Percentiles rank a stretch among this genome's conserved stretches.
Evolutionary conservation across 2,797 vertebrate species (phyloP).

Genomic region (Margarornis squamiger): DNA sequence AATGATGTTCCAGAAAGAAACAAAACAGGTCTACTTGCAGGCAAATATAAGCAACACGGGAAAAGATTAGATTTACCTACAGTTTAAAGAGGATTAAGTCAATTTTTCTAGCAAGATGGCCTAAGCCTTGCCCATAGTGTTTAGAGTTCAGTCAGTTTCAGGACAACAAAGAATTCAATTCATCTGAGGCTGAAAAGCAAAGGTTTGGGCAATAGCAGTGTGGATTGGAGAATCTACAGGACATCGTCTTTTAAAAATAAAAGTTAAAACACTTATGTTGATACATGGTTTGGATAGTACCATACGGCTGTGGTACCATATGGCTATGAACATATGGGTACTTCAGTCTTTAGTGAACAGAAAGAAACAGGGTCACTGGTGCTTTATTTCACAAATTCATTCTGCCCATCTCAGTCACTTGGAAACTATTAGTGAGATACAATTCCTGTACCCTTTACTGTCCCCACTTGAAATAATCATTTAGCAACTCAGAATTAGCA

Average conservation of each 20-base stretch:
- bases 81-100: not conserved
- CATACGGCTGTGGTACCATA: slow-evolving; percentile 6
- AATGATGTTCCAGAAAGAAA: not conserved
- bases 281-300: not conserved
- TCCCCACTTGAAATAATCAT: not conserved
- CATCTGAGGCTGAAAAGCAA: not conserved
- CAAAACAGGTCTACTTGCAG: not conserved
- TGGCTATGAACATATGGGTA: not conserved
- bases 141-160: not conserved
- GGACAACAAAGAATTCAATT: not conserved
- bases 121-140: not conserved
- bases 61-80: not conserved
- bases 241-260: not conserved
- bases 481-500: not conserved
- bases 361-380: not conserved
- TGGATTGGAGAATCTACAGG: not conserved
- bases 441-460: not conserved
- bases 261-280: slow-evolving; percentile 11
- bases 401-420: not conserved
- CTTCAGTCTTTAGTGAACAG: not conserved
- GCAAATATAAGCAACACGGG: not conserved
- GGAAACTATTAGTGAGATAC: not conserved
- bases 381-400: not conserved
- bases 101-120: not conserved
- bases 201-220: not conserved